Percentiles rank a stretch among this genome's conserved stretches.
phyloP scores from a whole-genome alignment of 2,888 invertebrate species.

The Watsonalla cultraria region DNA sequence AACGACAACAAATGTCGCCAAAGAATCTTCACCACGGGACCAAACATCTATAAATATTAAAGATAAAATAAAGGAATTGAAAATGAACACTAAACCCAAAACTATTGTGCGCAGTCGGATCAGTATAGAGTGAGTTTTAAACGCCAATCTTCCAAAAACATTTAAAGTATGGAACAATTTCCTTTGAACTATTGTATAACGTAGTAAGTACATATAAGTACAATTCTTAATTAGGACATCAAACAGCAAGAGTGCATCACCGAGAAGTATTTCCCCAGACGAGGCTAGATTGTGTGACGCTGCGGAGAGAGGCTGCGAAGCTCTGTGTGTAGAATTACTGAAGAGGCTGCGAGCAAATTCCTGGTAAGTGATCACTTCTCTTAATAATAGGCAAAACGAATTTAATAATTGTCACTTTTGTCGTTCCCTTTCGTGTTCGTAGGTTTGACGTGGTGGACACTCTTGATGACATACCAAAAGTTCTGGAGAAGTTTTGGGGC shows the following conservation, averaged over 20 bases:
- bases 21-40: conserved; percentile 4
- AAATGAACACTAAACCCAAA: conserved; percentile 27
- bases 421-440: conserved; percentile 4
- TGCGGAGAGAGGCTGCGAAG: conserved; percentile 56
- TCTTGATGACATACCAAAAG: conserved; percentile 49
- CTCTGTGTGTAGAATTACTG: conserved; percentile 51
- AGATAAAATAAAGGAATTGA: conserved; percentile 55
- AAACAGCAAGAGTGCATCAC: conserved; percentile 43
- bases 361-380: conserved; percentile 39
- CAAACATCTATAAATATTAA: conserved; percentile 45
- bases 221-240: conserved; percentile 13
- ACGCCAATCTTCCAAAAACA: background rate
- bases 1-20: conserved; percentile 5
- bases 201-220: background rate
- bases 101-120: background rate
- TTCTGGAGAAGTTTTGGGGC: conserved; percentile 55
- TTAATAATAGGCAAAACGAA: too few relatives aligned
- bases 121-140: background rate
- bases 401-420: too few relatives aligned
- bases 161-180: too few relatives aligned
- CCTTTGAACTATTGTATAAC: too few relatives aligned
- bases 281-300: conserved; percentile 35
- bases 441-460: conserved; percentile 59
- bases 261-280: conserved; percentile 34
- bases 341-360: conserved; percentile 45